A percentile compares a stretch with the other conserved stretches of the same genome.
These are phyloP conservation scores for Argentina silus DNA, from an alignment of 2,797 vertebrate species.

Conservation along the genomic window DNA sequence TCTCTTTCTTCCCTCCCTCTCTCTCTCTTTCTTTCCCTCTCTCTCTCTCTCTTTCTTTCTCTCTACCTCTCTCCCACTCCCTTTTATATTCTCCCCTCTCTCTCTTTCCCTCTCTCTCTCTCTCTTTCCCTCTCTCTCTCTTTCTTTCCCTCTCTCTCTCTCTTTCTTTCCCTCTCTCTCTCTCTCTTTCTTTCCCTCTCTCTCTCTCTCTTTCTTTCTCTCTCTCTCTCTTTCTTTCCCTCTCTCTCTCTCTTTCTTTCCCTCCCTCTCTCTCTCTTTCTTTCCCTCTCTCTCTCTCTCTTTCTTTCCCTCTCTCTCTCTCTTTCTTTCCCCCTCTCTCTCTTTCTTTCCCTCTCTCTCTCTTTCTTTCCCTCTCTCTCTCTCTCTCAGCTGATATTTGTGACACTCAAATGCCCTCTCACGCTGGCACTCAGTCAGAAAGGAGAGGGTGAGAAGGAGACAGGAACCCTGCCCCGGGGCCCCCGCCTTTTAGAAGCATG, in stretches of 20 bases:
- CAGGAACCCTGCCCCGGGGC: background rate
- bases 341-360: background rate
- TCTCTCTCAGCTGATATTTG: background rate
- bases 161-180: too few relatives aligned
- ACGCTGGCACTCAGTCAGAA: constrained; percentile 35
- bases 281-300: background rate
- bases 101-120: constrained; percentile 7
- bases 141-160: constrained; percentile 21
- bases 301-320: background rate
- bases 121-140: constrained; percentile 22
- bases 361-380: background rate
- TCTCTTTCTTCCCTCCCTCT: too few relatives aligned
- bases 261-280: background rate
- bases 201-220: constrained; percentile 26
- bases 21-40: background rate
- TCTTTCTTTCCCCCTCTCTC: background rate
- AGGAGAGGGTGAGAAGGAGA: constrained; percentile 9
- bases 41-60: constrained; percentile 35
- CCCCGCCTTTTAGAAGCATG: constrained; percentile 1
- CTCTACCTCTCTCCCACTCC: too few relatives aligned
- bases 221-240: background rate
- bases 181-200: constrained; percentile 18
- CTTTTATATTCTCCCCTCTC: constrained; percentile 2
- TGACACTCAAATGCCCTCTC: constrained; percentile 36
- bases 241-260: constrained; percentile 33